A percentile compares a stretch with the other conserved stretches of the same genome.
Evolutionary conservation across 2,888 invertebrate genomes (phyloP).

Genomic region (Metopia argyrocephala): DNA sequence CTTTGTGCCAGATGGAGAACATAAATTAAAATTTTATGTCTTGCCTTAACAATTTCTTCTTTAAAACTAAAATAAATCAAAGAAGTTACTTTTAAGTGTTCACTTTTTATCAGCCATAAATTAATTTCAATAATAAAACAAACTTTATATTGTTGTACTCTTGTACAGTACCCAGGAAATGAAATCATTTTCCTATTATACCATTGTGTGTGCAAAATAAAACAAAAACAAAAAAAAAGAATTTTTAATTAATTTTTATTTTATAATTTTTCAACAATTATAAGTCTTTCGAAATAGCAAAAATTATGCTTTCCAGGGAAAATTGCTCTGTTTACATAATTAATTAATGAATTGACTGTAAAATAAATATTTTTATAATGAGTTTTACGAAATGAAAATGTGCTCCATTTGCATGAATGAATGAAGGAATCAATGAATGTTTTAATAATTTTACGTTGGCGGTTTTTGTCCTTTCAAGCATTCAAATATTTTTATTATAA

Average conservation of each 20-base stretch:
- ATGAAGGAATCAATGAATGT: neutral
- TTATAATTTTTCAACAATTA: too few species aligned
- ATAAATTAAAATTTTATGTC: neutral
- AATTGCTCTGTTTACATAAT: too few species aligned
- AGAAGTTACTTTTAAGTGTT: neutral
- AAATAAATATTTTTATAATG: slow-evolving; percentile 12
- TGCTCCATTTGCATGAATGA: too few species aligned
- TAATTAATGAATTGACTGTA: slow-evolving; percentile 10
- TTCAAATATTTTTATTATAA: neutral
- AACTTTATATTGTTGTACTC: neutral
- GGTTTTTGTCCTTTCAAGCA: neutral
- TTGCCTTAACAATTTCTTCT: neutral
- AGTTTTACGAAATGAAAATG: too few species aligned
- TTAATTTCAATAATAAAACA: slow-evolving; percentile 11
- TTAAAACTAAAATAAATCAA: slow-evolving; percentile 5
- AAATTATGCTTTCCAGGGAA: too few species aligned
- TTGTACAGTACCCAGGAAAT: too few species aligned
- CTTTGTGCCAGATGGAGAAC: neutral
- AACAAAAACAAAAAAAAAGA: too few species aligned
- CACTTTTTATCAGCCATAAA: neutral
- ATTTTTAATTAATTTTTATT: too few species aligned
- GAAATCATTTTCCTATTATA: slow-evolving; percentile 4
- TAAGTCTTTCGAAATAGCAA: too few species aligned
- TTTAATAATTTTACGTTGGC: neutral
- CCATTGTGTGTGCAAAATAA: slow-evolving; percentile 4